Percentiles rank a stretch among this genome's conserved stretches.
phyloP scores from a whole-genome alignment of 37 sponge, comb jelly and placozoan genomes.

The Trichoplax adhaerens region DNA sequence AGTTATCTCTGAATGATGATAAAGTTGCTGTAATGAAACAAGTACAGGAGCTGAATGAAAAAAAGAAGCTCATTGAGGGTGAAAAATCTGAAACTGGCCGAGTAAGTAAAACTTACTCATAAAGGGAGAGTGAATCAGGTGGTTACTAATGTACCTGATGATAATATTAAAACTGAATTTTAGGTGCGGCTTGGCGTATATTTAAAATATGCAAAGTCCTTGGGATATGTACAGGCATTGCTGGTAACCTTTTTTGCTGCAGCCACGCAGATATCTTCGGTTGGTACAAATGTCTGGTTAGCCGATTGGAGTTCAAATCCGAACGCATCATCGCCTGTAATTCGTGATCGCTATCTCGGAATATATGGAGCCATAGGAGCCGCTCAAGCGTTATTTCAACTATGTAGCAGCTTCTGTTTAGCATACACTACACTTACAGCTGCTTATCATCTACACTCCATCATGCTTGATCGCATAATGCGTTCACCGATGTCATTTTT shows the following conservation, averaged over 20 bases:
- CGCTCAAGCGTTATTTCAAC: slow-evolving; percentile 30
- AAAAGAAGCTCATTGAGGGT: slow-evolving; percentile 26
- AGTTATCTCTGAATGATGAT: too few relatives aligned
- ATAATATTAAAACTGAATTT: too few relatives aligned
- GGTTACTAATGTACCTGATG: too few relatives aligned
- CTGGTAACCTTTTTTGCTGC: slow-evolving; percentile 20
- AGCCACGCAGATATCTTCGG: slow-evolving; percentile 12
- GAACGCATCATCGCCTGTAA: not conserved
- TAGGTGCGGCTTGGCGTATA: slow-evolving; percentile 34
- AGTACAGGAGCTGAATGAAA: too few relatives aligned
- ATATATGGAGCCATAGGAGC: slow-evolving; percentile 57
- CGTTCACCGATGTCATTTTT: slow-evolving; percentile 93
- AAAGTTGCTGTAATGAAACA: too few relatives aligned
- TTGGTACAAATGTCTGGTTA: slow-evolving; percentile 69
- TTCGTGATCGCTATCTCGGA: slow-evolving; percentile 42
- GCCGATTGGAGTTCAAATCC: slow-evolving; percentile 61
- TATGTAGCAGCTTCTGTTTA: slow-evolving; percentile 36
- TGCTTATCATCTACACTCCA: slow-evolving; percentile 40
- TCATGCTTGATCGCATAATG: slow-evolving; percentile 44
- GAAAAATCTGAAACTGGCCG: slow-evolving; percentile 60
- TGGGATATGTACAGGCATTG: slow-evolving; percentile 16
- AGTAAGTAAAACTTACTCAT: slow-evolving; percentile 13
- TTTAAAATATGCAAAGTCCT: slow-evolving; percentile 20
- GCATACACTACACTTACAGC: slow-evolving; percentile 56
- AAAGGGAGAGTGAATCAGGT: too few relatives aligned